Percentiles rank a stretch among this genome's conserved stretches.
These are phyloP conservation scores for Ambastaia sidthimunki DNA, from an alignment of 2,797 vertebrate species.

Conservation along the genomic window DNA sequence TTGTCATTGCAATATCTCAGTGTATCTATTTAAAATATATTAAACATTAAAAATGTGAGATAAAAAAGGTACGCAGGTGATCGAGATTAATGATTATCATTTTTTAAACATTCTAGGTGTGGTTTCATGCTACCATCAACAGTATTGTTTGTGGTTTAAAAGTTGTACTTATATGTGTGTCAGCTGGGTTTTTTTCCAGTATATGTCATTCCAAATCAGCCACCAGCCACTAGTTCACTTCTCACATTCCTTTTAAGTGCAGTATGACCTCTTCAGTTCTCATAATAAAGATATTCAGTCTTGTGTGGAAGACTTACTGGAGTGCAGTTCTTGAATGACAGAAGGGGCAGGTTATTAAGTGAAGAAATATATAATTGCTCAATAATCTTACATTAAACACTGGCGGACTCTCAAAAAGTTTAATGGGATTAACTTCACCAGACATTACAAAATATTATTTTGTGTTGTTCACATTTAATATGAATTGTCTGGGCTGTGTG, in stretches of 20 bases:
- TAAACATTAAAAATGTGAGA: neutral
- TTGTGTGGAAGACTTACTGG: conserved; percentile 9
- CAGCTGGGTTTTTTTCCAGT: neutral
- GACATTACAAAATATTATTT: conserved; percentile 58
- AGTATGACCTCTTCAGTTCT: conserved; percentile 50
- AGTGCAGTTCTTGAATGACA: conserved; percentile 5
- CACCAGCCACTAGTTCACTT: conserved; percentile 30
- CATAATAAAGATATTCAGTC: conserved; percentile 6
- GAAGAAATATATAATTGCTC: conserved; percentile 13
- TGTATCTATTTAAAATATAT: conserved; percentile 67
- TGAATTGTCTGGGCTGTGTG: conserved; percentile 60
- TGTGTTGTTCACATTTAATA: conserved; percentile 64
- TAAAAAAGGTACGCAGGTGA: neutral
- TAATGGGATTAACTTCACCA: conserved; percentile 56
- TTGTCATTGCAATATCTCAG: conserved; percentile 63
- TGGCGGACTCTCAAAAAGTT: conserved; percentile 5
- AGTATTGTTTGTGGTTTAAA: conserved; percentile 40
- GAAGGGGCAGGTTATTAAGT: conserved; percentile 13
- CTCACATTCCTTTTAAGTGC: conserved; percentile 67
- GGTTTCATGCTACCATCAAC: conserved; percentile 7
- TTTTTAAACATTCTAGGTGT: conserved; percentile 8
- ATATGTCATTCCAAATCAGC: conserved; percentile 15
- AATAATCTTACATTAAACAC: conserved; percentile 11
- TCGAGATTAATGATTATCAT: neutral
- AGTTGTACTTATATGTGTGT: neutral